Conservation (phyloP, 2,113 vertebrate species). For the Donacobius atricapilla region DNA sequence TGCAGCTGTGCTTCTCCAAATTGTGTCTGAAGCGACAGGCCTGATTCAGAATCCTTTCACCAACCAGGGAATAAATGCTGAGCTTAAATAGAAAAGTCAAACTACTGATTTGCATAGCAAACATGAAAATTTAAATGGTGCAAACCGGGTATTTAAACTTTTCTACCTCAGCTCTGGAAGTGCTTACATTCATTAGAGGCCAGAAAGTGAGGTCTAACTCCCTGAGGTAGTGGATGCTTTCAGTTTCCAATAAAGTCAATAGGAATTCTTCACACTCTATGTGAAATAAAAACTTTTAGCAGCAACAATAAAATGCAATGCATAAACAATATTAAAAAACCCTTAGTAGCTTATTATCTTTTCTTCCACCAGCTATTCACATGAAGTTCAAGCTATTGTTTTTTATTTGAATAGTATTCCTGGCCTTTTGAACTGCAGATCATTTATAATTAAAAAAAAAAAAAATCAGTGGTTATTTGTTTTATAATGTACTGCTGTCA, state of each 20-base stretch:
- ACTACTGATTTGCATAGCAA: not conserved
- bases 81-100: not conserved
- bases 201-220: not conserved
- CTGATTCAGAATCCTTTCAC: not conserved
- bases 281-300: not conserved
- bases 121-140: not conserved
- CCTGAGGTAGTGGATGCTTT: not conserved
- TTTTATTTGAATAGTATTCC: conserved; percentile 31
- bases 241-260: not conserved
- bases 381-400: conserved; percentile 22
- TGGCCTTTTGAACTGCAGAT: conserved; percentile 8
- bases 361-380: not conserved
- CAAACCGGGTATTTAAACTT: not conserved
- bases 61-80: not conserved
- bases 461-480: not conserved
- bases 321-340: not conserved
- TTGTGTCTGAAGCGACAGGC: accelerated
- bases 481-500: conserved; percentile 2
- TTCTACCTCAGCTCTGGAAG: not conserved
- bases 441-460: conserved; percentile 23
- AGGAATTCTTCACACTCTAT: not conserved
- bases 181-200: not conserved
- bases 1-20: not conserved
- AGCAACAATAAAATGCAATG: not conserved
- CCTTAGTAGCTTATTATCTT: not conserved